Percentiles rank a stretch among this genome's conserved stretches.
phyloP scores from a whole-genome alignment of 1,140 invertebrate species.

The Leptinotarsa lineolata region DNA sequence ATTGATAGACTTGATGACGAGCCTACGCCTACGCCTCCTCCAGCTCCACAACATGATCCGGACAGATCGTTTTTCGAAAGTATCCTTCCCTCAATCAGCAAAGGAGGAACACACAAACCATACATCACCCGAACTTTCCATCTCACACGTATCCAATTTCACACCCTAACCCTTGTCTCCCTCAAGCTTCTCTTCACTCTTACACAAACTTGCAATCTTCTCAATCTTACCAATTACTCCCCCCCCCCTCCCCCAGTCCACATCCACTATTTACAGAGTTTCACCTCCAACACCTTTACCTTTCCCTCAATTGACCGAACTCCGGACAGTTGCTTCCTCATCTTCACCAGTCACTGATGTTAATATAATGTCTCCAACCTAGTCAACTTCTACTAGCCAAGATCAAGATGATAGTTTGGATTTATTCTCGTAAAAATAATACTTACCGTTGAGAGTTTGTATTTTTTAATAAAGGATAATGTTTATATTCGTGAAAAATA shows the following conservation, averaged over 20 bases:
- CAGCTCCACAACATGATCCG: constrained; percentile 9
- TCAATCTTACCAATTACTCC: not conserved
- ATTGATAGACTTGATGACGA: constrained; percentile 16
- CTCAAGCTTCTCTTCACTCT: no score
- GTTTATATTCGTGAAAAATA: constrained; percentile 1
- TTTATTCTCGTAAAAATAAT: constrained; percentile 6
- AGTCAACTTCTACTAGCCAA: not conserved
- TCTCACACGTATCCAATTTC: not conserved
- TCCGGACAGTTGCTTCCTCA: constrained; percentile 1
- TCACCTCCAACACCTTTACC: constrained; percentile 2
- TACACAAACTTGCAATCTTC: no score
- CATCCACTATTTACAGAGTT: not conserved
- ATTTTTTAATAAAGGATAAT: not conserved
- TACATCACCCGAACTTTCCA: not conserved
- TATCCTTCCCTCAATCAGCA: constrained; percentile 14
- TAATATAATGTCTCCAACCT: not conserved
- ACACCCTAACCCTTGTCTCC: no score
- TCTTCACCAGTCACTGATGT: not conserved
- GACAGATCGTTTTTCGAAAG: constrained; percentile 28
- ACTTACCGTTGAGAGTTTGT: not conserved
- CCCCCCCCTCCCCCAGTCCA: not conserved
- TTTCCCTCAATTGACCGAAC: not conserved
- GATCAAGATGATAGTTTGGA: not conserved
- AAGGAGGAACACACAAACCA: constrained; percentile 1
- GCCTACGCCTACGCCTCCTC: not conserved